Evolutionary conservation across 2,113 vertebrate genomes (phyloP).

Genomic region (Corydoras sp.): DNA sequence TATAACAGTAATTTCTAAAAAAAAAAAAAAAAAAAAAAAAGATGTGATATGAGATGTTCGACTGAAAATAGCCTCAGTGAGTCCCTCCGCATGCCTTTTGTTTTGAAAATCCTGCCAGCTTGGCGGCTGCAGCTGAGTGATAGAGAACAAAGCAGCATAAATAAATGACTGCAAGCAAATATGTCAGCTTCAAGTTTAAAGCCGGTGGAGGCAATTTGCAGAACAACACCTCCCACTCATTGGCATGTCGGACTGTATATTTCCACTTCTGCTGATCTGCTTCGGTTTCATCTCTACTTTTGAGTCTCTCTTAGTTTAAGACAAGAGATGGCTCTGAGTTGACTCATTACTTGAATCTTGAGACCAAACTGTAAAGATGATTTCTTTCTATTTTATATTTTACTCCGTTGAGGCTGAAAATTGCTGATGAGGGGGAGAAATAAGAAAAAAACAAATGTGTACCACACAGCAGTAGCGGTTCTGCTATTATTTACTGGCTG

Average conservation of each 20-base stretch:
- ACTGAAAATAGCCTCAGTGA: conserved; percentile 9
- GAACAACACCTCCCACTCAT: conserved; percentile 38
- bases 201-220: conserved; percentile 48
- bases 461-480: too few species aligned
- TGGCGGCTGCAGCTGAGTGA: conserved; percentile 7
- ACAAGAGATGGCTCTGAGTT: too few species aligned
- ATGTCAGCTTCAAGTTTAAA: conserved; percentile 43
- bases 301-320: too few species aligned
- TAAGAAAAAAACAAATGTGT: too few species aligned
- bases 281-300: background rate
- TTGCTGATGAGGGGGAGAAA: too few species aligned
- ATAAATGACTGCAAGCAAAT: conserved; percentile 43
- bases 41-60: too few species aligned
- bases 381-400: too few species aligned
- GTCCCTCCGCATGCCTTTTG: background rate
- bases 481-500: too few species aligned
- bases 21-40: too few species aligned
- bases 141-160: conserved; percentile 37
- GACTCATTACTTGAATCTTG: too few species aligned
- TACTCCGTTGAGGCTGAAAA: too few species aligned
- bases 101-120: conserved; percentile 1
- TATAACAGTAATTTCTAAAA: background rate
- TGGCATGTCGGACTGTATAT: background rate
- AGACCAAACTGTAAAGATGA: too few species aligned
- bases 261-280: conserved; percentile 17